Conservation (phyloP, 92 coral and sea anemone species). For the Pocillopora meandrina region DNA sequence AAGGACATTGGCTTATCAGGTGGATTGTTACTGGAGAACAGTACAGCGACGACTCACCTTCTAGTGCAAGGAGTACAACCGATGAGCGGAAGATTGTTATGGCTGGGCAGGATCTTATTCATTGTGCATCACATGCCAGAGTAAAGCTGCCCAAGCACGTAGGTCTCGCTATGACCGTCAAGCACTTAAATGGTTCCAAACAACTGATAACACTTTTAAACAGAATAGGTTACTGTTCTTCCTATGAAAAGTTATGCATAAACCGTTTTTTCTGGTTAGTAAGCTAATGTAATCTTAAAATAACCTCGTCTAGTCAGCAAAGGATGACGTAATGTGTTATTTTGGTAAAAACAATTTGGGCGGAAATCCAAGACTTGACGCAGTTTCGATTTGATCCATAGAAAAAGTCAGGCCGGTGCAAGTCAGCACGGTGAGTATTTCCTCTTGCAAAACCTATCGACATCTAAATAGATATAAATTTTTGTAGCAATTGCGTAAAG, state of each 20-base stretch:
- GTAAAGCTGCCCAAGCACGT: slow-evolving; percentile 61
- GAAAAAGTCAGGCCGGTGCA: too few species aligned
- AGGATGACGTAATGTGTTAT: too few species aligned
- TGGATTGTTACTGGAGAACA: slow-evolving; percentile 59
- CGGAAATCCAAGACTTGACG: too few species aligned
- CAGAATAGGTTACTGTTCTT: slow-evolving; percentile 51
- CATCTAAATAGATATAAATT: too few species aligned
- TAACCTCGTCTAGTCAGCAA: too few species aligned
- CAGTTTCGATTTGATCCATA: too few species aligned
- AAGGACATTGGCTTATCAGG: slow-evolving; percentile 38
- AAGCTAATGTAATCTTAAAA: too few species aligned
- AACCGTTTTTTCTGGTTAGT: too few species aligned
- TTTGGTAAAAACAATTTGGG: too few species aligned
- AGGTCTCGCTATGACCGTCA: slow-evolving; percentile 38
- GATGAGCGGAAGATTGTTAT: slow-evolving; percentile 57
- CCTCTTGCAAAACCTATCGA: too few species aligned
- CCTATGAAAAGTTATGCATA: slow-evolving; percentile 4
- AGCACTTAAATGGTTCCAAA: slow-evolving; percentile 50
- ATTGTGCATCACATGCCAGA: slow-evolving; percentile 52
- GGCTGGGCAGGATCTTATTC: slow-evolving; percentile 57
- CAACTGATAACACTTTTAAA: slow-evolving; percentile 46
- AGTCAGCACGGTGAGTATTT: too few species aligned
- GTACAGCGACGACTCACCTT: slow-evolving; percentile 8
- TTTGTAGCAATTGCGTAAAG: too few species aligned
- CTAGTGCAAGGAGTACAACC: slow-evolving; percentile 25